Evolutionary conservation across 2,888 invertebrate genomes (phyloP).

Genomic region (Aleiodes testaceus): DNA sequence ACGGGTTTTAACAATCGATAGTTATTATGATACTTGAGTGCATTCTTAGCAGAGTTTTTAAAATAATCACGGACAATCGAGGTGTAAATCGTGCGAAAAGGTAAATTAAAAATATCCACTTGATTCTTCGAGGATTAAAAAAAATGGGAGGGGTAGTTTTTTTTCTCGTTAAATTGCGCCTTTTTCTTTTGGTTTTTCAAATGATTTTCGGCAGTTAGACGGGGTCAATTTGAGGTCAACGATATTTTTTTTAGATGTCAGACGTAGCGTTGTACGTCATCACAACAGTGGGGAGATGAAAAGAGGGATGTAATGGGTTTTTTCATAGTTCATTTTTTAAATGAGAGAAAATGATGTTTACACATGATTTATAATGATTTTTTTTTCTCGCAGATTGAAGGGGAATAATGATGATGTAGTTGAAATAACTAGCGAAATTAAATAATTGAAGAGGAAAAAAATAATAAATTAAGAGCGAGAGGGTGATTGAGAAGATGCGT

Average conservation of each 20-base stretch:
- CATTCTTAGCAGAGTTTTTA: constrained; percentile 57
- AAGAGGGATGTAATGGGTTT: background rate
- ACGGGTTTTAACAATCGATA: constrained; percentile 61
- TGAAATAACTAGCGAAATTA: background rate
- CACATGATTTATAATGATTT: too few species aligned
- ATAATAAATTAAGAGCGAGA: constrained; percentile 34
- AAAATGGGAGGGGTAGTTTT: constrained; percentile 25
- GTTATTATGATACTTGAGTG: constrained; percentile 64
- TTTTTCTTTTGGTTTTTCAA: constrained; percentile 5
- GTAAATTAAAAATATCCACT: too few species aligned
- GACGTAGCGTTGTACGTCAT: constrained; percentile 37
- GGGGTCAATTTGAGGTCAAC: constrained; percentile 34
- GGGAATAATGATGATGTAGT: constrained; percentile 44
- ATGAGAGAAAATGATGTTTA: too few species aligned
- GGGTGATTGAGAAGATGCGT: constrained; percentile 61
- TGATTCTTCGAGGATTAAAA: too few species aligned
- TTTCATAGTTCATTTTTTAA: too few species aligned
- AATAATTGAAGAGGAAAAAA: background rate
- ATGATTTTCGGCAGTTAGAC: background rate
- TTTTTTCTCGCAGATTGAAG: constrained; percentile 44
- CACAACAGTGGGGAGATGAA: background rate
- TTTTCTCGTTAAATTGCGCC: constrained; percentile 1
- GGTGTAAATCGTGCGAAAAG: constrained; percentile 57
- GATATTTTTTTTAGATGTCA: constrained; percentile 29
- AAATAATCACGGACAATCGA: constrained; percentile 58